Evolutionary conservation across 2,888 invertebrate genomes (phyloP), one percentile per base, ranked within the genome.

Genomic region (Harmothoe impar): DNA sequence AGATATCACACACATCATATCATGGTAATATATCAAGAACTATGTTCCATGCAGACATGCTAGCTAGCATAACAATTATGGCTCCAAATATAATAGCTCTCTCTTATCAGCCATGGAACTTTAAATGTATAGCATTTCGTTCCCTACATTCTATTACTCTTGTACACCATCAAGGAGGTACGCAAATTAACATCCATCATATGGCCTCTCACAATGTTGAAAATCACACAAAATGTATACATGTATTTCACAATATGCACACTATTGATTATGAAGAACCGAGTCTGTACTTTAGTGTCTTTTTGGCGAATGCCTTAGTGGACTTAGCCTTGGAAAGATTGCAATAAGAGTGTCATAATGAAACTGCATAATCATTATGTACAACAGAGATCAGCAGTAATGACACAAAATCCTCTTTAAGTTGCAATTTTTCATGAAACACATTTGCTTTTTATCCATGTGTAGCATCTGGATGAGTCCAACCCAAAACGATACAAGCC

Each of bases 121-220:
- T 62, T n/a, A 20, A 62, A n/a, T 5, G 23, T 62, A 43, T 62
- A n/a, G 62, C 62, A 5, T 12, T 62, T n/a, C 62, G 20, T 62
- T 62, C n/a, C 62, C 62, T 62, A 62, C 62, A 62, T 62, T 12
- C 62, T 62, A 62, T 20, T 3, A 62, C 62, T 62, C 7, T 62
- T 12, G 20, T 62, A 62, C 62, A 62, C 62, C 62, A 62, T 20
- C 62, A 62, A 5, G 3, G 62, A n/a, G 62, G n/a, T n/a, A 62
- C 62, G 15, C 15, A n/a, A 20, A 20, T 20, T 7, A 3, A 62
- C 62, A 62, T 62, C 62, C 62, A 62, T 62, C 62, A 15, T 29
- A 72, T 72, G 72, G 72, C 72, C 72, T 72, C 29, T 62, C 62
- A 62, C 72, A 72, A 72, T 72, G 25, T 72, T 62, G 20, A 62